These are phyloP conservation scores for Oncorhynchus kisutch DNA, from an alignment of 2,113 vertebrate genomes.

Conservation along the genomic window DNA sequence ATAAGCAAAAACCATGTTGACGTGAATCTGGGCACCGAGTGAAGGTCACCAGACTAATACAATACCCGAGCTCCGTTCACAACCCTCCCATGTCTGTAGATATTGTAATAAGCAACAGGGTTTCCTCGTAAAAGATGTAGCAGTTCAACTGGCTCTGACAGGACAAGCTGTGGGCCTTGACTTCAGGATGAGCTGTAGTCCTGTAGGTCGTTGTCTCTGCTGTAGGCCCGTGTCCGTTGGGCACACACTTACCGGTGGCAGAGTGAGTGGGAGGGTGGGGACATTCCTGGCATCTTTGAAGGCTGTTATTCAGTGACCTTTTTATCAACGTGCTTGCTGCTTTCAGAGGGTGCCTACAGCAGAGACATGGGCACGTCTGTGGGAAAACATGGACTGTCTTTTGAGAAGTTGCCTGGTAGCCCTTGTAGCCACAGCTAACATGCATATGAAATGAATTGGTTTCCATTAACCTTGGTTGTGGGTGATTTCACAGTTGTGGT, in stretches of 20 bases:
- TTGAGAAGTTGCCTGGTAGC: neutral
- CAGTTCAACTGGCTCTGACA: slow-evolving; percentile 68
- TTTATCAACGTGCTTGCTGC: slow-evolving; percentile 54
- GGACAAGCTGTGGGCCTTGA: slow-evolving; percentile 51
- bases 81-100: slow-evolving; percentile 69
- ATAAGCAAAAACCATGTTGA: slow-evolving; percentile 55
- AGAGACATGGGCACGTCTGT: slow-evolving; percentile 5
- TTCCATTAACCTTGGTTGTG: slow-evolving; percentile 3
- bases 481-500: slow-evolving; percentile 3
- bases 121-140: slow-evolving; percentile 74
- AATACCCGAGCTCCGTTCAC: slow-evolving; percentile 56
- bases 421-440: neutral
- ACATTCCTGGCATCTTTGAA: slow-evolving; percentile 45
- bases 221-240: slow-evolving; percentile 48
- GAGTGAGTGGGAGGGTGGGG: no score
- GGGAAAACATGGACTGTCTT: slow-evolving; percentile 12
- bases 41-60: slow-evolving; percentile 54
- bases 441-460: slow-evolving; percentile 6
- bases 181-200: slow-evolving; percentile 51
- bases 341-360: slow-evolving; percentile 32
- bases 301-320: slow-evolving; percentile 60
- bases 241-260: slow-evolving; percentile 30
- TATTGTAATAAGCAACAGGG: slow-evolving; percentile 73
- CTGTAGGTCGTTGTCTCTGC: slow-evolving; percentile 4
- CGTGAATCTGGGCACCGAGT: slow-evolving; percentile 49